Base-by-base conservation (phyloP, 2,888 invertebrate genomes). In the Eledone cirrhosa region DNA sequence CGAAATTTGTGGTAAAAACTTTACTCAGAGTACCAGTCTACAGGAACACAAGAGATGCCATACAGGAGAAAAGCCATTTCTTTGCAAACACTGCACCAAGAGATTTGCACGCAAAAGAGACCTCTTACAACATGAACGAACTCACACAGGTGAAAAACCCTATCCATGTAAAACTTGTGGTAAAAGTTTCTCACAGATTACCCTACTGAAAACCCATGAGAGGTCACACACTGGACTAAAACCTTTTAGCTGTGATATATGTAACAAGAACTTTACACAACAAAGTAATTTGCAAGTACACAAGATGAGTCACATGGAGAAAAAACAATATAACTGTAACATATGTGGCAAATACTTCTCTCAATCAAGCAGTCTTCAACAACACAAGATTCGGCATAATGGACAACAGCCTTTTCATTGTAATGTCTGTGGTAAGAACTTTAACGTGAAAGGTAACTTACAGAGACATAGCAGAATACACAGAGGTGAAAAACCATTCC, bases 1-100 rank as follows among this genome's bases (percentile, higher is more conserved):
- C 89, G 94, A 95, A 0, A 93, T 97, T 22, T 98, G 98, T 91
- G 96, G 96, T 88, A 97, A 96, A 88, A 97, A 97, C 4, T 98
- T 98, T 91, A 98, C 98, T 41, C 98, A 98, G 0, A 97, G 98
- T 92, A 97, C 98, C 1, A 98, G 31, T 67, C 67, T 67, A 19
- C 27, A 67, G 22, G 67, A 67, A 67, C 67, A 67, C 67, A 67
- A 29, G 67, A 16, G 27, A 27, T 19, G 27, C 29, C 67, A 67
- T 31, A 67, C 67, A 1, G 67, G 67, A 8, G 67, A 67, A 24
- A 67, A 67, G 14, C 67, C 67, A 1, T 67, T 67, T 29, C 67
- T 29, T 16, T 67, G 67, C 22, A 31, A 67, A 7, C 19, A 29
- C 14, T 67, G 67, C 22, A 16, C 27, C 16, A 29, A 27, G 31